phyloP scores from a whole-genome alignment of 2,888 invertebrate species.

The Corbicula japonica region DNA sequence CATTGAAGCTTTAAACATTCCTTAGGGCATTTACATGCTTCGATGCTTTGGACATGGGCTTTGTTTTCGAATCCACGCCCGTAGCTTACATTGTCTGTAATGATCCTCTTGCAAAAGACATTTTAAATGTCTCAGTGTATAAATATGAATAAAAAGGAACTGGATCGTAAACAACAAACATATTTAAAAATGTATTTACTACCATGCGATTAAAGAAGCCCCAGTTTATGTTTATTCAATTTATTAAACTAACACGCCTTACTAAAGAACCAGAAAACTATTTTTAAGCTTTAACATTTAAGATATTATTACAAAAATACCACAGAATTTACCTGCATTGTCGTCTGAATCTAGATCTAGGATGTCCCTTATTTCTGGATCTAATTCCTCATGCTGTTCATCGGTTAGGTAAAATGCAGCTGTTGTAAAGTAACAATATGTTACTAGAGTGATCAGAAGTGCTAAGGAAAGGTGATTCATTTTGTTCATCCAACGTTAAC shows the following conservation, averaged over 20 bases:
- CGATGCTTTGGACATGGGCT: no score
- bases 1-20: no score
- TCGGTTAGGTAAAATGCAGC: slow-evolving; percentile 21
- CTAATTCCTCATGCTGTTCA: slow-evolving; percentile 3
- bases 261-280: background rate
- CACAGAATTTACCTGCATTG: slow-evolving; percentile 25
- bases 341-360: slow-evolving; percentile 26
- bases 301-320: background rate
- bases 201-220: background rate
- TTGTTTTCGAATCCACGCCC: no score
- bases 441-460: slow-evolving; percentile 14
- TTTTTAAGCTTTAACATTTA: background rate
- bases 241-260: background rate
- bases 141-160: background rate
- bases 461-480: slow-evolving; percentile 32
- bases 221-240: background rate
- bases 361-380: slow-evolving; percentile 23
- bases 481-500: slow-evolving; percentile 3
- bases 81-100: no score
- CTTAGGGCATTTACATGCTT: no score
- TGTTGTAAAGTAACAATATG: slow-evolving; percentile 15
- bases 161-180: background rate
- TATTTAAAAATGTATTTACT: background rate
- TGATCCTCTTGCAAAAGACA: no score
- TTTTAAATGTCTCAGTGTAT: no score